These are phyloP conservation scores for Araneus ventricosus DNA, from an alignment of 1,140 invertebrate genomes.

Conservation along the genomic window DNA sequence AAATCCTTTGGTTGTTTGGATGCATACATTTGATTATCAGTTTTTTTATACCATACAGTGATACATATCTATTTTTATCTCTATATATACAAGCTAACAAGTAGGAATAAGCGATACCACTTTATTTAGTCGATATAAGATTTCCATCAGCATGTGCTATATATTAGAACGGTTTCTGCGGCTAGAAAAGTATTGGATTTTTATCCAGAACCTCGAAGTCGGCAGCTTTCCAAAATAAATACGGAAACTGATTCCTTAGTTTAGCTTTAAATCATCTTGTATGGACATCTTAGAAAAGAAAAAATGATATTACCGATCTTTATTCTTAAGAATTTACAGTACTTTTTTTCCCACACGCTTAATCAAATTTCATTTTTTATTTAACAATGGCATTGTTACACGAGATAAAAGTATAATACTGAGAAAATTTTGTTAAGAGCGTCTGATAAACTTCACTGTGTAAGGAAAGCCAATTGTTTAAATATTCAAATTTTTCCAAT, in stretches of 20 bases:
- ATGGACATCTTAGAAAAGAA: neutral
- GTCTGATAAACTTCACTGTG: no score
- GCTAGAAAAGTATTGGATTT: neutral
- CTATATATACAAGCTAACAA: no score
- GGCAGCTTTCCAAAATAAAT: slow-evolving; percentile 12
- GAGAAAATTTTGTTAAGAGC: no score
- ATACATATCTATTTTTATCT: no score
- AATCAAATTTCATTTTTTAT: neutral
- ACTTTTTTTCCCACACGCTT: neutral
- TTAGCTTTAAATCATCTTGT: neutral
- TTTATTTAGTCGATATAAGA: neutral
- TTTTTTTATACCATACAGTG: no score
- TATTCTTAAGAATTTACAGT: no score
- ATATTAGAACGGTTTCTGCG: neutral
- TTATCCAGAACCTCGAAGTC: neutral
- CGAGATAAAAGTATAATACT: no score
- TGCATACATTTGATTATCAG: no score
- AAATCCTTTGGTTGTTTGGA: no score
- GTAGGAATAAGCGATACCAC: neutral
- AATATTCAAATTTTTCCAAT: no score
- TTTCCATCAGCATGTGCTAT: neutral
- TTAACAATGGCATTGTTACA: neutral
- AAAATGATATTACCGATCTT: neutral
- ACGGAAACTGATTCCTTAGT: neutral
- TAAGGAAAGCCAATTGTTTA: no score